Evolutionary conservation across 2,888 invertebrate genomes (phyloP).

Genomic region (Dicyrtoma fusca): DNA sequence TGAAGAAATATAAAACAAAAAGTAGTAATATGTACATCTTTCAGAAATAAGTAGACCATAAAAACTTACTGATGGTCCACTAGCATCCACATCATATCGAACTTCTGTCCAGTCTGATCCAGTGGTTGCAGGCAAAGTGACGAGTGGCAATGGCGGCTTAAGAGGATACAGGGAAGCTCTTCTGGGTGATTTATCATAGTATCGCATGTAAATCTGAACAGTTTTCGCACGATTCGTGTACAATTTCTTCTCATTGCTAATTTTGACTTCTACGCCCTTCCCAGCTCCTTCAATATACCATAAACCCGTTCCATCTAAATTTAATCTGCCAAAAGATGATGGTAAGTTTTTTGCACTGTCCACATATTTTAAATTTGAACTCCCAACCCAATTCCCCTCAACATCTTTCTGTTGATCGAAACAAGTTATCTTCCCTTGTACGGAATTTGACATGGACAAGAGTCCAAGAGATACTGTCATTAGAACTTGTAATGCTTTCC

Average conservation of each 20-base stretch:
- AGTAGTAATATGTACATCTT: not conserved
- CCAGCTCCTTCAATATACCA: constrained; percentile 33
- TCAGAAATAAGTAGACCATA: not conserved
- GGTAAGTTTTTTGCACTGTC: constrained; percentile 10
- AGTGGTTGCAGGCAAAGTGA: constrained; percentile 17
- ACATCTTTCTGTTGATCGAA: constrained; percentile 27
- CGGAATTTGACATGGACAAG: not conserved
- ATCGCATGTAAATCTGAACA: constrained; percentile 29
- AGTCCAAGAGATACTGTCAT: not conserved
- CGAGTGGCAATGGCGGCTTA: constrained; percentile 4
- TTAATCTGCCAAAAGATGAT: not conserved
- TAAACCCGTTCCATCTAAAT: constrained; percentile 19
- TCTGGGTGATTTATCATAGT: constrained; percentile 26
- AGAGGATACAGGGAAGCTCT: constrained; percentile 13
- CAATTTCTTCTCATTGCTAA: constrained; percentile 13
- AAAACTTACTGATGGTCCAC: constrained; percentile 12
- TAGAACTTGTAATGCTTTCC: not conserved
- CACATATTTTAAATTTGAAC: constrained; percentile 10
- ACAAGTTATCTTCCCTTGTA: constrained; percentile 22
- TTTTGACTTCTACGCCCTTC: constrained; percentile 10
- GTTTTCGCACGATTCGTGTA: constrained; percentile 20
- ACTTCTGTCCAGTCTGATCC: constrained; percentile 18
- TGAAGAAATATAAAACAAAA: not conserved
- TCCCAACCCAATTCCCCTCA: constrained; percentile 16
- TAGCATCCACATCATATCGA: constrained; percentile 22